Evolutionary conservation across 2,888 invertebrate species (phyloP), one percentile per base, ranked within the genome.

Genomic region (Mongoloraphidia duomilia): DNA sequence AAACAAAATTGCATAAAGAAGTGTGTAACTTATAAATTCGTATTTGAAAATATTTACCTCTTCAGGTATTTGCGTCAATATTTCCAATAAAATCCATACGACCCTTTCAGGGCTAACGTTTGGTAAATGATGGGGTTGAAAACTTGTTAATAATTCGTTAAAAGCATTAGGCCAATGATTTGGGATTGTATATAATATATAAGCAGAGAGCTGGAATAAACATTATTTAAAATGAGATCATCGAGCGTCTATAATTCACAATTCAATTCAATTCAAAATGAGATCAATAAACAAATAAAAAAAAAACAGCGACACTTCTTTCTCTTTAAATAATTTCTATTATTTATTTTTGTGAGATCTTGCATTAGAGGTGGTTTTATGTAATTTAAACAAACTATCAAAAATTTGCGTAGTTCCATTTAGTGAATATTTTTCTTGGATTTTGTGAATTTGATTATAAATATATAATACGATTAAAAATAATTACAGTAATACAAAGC

Each of bases 41-140:
- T 41, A 41, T 17, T 17, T 6, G 9, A 26, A 26, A 26, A 26
- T 6, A 26, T 65, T 70, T 70, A 89, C 90, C 74, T 94, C 93
- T 70, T 86, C 87, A 33, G 93, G 91, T 62, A 94, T 79, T 48
- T 88, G 84, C 58, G 84, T 82, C 12, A 94, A 72, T 38, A 93
- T 83, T 72, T 90, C 86, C 47, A 94, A 65, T 58, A 94, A 75
- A 53, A 80, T 79, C 74, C 74, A 80, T 50, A 74, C 70, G 55
- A 76, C 76, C 57, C 74, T 74, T 59, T 73, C 76, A 51, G 74
- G 75, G 59, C 71, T 74, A 57, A 75, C 74, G 63, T 74, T 74
- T 35, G 77, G 76, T 55, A 77, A 68, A 60, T 73, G 70, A 54
- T 74, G 66, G 1, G 69, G 69, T 55, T 68, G 69, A 57, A 69